Evolutionary conservation across 2,113 vertebrate species (phyloP), one percentile per base, ranked within the genome.

Genomic region (Lynx canadensis): DNA sequence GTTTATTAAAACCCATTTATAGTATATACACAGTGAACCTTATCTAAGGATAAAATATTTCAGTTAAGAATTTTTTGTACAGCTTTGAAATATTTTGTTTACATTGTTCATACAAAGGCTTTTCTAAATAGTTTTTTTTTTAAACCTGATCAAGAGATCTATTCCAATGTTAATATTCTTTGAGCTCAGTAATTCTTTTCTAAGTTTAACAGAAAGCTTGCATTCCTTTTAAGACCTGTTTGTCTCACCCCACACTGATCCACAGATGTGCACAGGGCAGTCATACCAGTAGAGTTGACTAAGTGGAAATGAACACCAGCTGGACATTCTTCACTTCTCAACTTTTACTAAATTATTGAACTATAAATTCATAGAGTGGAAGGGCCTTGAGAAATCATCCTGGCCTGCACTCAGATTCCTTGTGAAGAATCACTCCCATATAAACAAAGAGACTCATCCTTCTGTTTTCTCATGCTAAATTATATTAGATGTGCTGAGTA

Each of bases 1-100:
- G 94, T 93, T 98, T 98, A 98, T 98, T 98, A 98, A 98, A 99
- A 98, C 90, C 73, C 97, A 95, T 97, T 96, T 97, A 91, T 98
- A 97, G 74, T 69, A 90, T 65, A 83, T 36, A 83, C 63, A 48
- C 25, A 36, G 11, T 81, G 63, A 96, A 97, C 92, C 11, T 82
- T 97, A 97, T 89, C 57, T 90, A 97, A 96, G 48, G 95, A 83
- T 98, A 89, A 89, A 89, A 31, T 96, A 98, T 96, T 97, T 95
- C 0, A 3, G 65, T 96, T 96, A 97, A 73, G 15, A 10, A 55
- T 55, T 16, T 95, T 97, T 94, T 95, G 98, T 97, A 94, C 2
- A 96, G 71, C 98, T 98, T 94, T 76, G 84, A 96, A 98, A 93
- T 87, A 69, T 86, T 97, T 97, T 96, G 48, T 27, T 92, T 88